phyloP scores from a whole-genome alignment of 2,113 vertebrate species.

The Gymnogyps californianus region DNA sequence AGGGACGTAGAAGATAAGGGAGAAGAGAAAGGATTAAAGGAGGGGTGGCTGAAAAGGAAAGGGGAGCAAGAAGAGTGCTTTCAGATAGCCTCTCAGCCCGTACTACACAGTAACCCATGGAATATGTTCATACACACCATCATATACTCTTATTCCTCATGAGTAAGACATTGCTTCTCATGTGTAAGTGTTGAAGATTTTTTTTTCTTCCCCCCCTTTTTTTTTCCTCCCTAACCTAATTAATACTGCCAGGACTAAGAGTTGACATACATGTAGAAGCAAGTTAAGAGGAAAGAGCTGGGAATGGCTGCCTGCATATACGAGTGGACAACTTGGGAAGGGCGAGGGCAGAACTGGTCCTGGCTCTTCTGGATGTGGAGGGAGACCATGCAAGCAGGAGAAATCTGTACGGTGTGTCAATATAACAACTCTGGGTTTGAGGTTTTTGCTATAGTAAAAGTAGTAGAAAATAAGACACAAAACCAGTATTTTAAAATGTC shows the following conservation, averaged over 20 bases:
- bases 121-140: not conserved
- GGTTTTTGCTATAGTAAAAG: not conserved
- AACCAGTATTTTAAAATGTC: not conserved
- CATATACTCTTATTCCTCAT: not conserved
- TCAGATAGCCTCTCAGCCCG: not conserved
- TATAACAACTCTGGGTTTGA: not conserved
- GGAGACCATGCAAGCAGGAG: not conserved
- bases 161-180: not conserved
- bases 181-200: not conserved
- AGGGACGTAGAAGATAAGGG: not conserved
- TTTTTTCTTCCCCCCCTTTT: too few relatives aligned
- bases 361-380: not conserved
- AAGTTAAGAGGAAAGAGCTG: not conserved
- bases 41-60: not conserved
- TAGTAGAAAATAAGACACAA: not conserved
- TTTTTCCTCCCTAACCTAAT: not conserved
- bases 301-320: not conserved
- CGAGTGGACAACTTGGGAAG: fast-evolving
- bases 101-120: not conserved
- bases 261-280: not conserved
- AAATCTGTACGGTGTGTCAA: not conserved
- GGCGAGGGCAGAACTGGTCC: fast-evolving
- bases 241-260: too few relatives aligned
- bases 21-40: not conserved
- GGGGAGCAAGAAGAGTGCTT: not conserved